Conservation (phyloP, 1,140 invertebrate species). For the Dinothrombium tinctorium region DNA sequence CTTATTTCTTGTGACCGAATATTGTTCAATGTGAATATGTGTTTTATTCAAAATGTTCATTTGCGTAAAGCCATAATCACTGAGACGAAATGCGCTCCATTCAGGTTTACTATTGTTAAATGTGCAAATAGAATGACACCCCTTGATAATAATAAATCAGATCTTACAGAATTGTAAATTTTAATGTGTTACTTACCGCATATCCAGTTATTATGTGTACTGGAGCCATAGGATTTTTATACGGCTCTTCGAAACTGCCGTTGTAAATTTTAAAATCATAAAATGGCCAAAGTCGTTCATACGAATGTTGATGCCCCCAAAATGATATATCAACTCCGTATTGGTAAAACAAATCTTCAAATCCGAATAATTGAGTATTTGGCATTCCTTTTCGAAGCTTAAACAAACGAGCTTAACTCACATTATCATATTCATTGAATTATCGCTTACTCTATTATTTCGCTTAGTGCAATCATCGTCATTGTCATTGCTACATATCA, state of each 20-base stretch:
- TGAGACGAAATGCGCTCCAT: constrained; percentile 63
- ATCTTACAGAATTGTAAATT: no score
- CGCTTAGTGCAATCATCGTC: constrained; percentile 55
- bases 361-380: constrained; percentile 19
- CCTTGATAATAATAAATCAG: no score
- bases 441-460: background rate
- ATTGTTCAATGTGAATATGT: constrained; percentile 71
- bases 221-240: constrained; percentile 60
- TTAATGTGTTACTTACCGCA: no score
- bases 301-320: constrained; percentile 92
- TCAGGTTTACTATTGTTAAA: constrained; percentile 26
- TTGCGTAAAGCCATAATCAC: constrained; percentile 80
- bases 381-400: constrained; percentile 15
- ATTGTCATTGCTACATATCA: constrained; percentile 84
- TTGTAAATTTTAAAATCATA: constrained; percentile 59
- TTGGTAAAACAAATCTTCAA: constrained; percentile 50
- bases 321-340: constrained; percentile 78
- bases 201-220: constrained; percentile 48
- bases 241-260: constrained; percentile 43
- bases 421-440: background rate
- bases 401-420: background rate
- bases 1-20: no score
- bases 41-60: constrained; percentile 53
- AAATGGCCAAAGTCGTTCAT: constrained; percentile 77
- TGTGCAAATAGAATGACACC: constrained; percentile 29